Base-by-base conservation (phyloP, 2,888 invertebrate genomes). In the Cephus sareptanus region DNA sequence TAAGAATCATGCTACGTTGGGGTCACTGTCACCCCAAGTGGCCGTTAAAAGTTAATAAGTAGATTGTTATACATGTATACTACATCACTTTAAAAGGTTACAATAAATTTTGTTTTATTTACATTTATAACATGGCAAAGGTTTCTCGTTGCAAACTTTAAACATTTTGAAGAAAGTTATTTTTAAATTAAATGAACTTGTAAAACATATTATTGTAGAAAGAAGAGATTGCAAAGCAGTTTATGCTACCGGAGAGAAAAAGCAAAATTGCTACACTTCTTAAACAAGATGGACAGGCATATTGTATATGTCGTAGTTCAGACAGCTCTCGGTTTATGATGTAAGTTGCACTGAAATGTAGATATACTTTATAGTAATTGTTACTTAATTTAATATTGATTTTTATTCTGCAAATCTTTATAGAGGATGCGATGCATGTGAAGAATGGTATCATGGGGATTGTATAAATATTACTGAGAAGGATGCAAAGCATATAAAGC, bases 381-480 rank as follows among this genome's bases (percentile, higher is more conserved):
- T 31, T 71, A 33, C 71, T 33, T 15, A 71, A 31, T 71, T 15
- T 34, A 74, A 77, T 71, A 40, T 76, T 74, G 35, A 69, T 37
- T 34, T 76, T 34, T 33, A 69, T 70, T 70, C 33, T 70, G 13
- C 30, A 31, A 73, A 83, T 75, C 34, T 82, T 92, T 90, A 6
- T 88, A 97, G 97, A 91, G 98, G 97, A 69, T 99, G 99, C 92
- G 99, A 99, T 91, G 95, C 97, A 23, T 99, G 99, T 90, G 98
- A 99, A 91, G 98, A 99, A 92, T 99, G 99, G 99, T 99, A 98
- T 89, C 99, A 99, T 89, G 99, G 99, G 1, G 98, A 98, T 89
- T 99, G 99, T 91, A 98, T 99, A 83, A 97, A 97, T 85, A 97
- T 99, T 83, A 98, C 98, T 0, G 97, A 98, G 90, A 95, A 96